Percentiles rank a stretch among this genome's conserved stretches.
These are phyloP conservation scores for Mormyrus proboscirostris DNA, from an alignment of 2,797 vertebrate genomes.

Conservation along the genomic window DNA sequence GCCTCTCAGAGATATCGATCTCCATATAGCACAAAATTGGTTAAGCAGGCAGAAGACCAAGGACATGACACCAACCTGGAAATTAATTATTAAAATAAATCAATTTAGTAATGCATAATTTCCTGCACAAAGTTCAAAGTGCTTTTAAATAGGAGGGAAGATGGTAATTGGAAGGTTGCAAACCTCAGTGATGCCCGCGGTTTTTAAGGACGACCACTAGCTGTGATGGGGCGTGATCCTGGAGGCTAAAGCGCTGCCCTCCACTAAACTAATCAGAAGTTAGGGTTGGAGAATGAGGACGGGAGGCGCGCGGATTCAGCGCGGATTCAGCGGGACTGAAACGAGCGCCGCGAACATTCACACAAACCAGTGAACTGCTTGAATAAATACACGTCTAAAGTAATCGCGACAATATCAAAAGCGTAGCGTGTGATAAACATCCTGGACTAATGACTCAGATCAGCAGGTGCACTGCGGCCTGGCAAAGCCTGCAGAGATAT, in stretches of 20 bases:
- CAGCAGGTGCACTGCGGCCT: background rate
- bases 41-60: background rate
- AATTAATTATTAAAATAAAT: conserved; percentile 12
- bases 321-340: background rate
- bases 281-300: background rate
- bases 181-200: background rate
- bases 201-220: background rate
- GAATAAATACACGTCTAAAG: background rate
- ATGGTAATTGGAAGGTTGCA: background rate
- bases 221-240: background rate
- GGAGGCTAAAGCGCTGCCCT: background rate
- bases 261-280: background rate
- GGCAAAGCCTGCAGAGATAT: background rate
- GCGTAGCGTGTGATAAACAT: background rate
- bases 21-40: background rate
- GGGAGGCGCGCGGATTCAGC: background rate
- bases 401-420: background rate
- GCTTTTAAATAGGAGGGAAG: background rate
- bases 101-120: background rate
- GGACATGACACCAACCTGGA: background rate
- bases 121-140: background rate
- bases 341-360: background rate
- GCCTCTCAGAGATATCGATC: background rate
- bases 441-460: background rate
- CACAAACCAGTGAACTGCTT: background rate